These are phyloP conservation scores for mouse (Mus musculus) DNA, from an alignment of 2,113 vertebrate species.

Conservation along the genomic window DNA sequence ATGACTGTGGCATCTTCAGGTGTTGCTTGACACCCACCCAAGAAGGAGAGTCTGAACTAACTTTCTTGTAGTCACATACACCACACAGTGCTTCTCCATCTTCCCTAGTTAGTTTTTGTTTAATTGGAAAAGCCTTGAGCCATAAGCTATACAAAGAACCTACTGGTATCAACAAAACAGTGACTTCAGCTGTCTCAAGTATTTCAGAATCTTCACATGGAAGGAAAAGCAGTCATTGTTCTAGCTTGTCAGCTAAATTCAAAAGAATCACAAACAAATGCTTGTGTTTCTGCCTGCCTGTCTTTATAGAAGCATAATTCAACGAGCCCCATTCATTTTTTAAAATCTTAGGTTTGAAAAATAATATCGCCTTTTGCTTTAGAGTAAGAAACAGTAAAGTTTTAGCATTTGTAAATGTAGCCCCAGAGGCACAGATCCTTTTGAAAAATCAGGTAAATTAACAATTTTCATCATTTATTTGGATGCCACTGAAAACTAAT, in stretches of 20 bases:
- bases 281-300: slow-evolving; percentile 16
- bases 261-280: slow-evolving; percentile 61
- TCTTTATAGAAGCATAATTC: slow-evolving; percentile 47
- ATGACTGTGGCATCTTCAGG: background rate
- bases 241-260: background rate
- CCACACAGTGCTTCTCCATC: no score
- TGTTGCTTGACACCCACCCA: background rate
- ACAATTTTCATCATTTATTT: slow-evolving; percentile 55
- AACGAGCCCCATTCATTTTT: slow-evolving; percentile 63
- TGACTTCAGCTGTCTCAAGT: background rate
- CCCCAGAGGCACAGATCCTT: slow-evolving; percentile 60
- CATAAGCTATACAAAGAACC: background rate
- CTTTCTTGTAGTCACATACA: background rate
- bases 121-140: background rate
- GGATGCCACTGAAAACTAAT: slow-evolving; percentile 62
- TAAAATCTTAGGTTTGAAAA: slow-evolving; percentile 59
- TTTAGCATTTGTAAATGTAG: slow-evolving; percentile 49
- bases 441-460: slow-evolving; percentile 65
- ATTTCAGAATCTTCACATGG: background rate
- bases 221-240: slow-evolving; percentile 33
- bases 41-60: background rate
- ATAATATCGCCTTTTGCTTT: slow-evolving; percentile 16
- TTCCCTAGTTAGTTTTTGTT: background rate
- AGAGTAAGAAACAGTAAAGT: slow-evolving; percentile 55
- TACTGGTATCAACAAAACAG: background rate